Base-by-base conservation (phyloP, 2,113 vertebrate species). In the Lophius piscatorius region DNA sequence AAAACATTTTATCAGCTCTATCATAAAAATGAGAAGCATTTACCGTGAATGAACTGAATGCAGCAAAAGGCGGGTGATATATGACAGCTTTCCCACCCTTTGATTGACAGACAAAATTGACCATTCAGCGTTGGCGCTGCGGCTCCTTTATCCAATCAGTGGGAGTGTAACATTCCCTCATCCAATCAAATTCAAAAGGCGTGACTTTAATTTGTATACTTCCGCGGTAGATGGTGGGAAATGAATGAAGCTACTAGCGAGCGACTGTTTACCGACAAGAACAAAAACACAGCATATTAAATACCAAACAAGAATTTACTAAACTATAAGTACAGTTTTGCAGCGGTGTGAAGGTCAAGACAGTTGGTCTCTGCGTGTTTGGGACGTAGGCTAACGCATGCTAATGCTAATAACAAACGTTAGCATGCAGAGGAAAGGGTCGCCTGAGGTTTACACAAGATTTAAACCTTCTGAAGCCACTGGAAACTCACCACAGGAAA, bases 381-480 rank as follows among this genome's bases (percentile, higher is more conserved):
- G 2, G 4, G 12, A 14, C 16, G 1, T 35, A 9, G 60, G 42
- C 57, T 13, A 12, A 12, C 13, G 12, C 24, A 23, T 28, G 11
- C 39, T 14, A 39, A 8, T 18, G 75, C 70, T 80, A 76, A 66
- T 9, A 78, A 70, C 60, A 72, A 56, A 46, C 35, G 50, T 74
- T 82, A 86, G 77, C 83, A 80, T 78, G 77, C 4, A 36, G 21
- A 29, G 49, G 26, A 42, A 63, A 11, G 16, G 50, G 45, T 33
- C 34, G 5, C 9, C 31, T 13, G 9, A 36, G 6, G 9, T 54
- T 57, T 47, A 52, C 59, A 48, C 45, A 42, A 42, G 13, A 39
- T 46, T 52, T 35, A 42, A 18, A 31, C 51, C 40, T n/a, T 39
- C 31, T 52, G 48, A 76, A 29, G 24, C 16, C 20, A 36, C 17